phyloP scores from a whole-genome alignment of 2,113 vertebrate species.

The Callocephalon fimbriatum region DNA sequence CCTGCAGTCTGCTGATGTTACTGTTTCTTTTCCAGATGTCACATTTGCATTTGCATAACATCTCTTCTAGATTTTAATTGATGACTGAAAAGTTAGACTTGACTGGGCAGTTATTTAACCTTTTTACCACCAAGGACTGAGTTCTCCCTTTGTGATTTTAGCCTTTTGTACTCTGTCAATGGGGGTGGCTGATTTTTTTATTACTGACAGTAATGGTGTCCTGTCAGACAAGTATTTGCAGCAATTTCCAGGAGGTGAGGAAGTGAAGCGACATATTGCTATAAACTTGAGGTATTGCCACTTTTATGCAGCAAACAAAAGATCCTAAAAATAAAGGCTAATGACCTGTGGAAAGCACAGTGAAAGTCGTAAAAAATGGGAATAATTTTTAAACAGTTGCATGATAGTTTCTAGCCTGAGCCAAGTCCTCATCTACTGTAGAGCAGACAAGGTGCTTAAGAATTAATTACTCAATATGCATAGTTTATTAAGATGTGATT shows the following conservation, averaged over 20 bases:
- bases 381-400: conserved; percentile 17
- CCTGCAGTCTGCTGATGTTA: neutral
- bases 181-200: neutral
- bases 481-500: conserved; percentile 61
- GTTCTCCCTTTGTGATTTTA: neutral
- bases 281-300: neutral
- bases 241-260: neutral
- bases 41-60: neutral
- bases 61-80: neutral
- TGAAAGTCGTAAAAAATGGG: neutral
- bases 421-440: neutral
- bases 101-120: neutral
- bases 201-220: neutral
- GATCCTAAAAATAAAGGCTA: conserved; percentile 40
- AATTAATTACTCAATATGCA: conserved; percentile 58
- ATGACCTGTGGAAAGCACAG: neutral
- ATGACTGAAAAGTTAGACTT: neutral
- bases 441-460: neutral
- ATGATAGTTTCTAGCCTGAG: neutral
- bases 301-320: neutral
- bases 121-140: neutral
- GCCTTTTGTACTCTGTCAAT: neutral
- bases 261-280: neutral
- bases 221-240: neutral
- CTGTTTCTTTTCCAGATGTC: neutral